Evolutionary conservation across 2,888 invertebrate species (phyloP), one percentile per base, ranked within the genome.

Genomic region (Nemotelus nigrinus): DNA sequence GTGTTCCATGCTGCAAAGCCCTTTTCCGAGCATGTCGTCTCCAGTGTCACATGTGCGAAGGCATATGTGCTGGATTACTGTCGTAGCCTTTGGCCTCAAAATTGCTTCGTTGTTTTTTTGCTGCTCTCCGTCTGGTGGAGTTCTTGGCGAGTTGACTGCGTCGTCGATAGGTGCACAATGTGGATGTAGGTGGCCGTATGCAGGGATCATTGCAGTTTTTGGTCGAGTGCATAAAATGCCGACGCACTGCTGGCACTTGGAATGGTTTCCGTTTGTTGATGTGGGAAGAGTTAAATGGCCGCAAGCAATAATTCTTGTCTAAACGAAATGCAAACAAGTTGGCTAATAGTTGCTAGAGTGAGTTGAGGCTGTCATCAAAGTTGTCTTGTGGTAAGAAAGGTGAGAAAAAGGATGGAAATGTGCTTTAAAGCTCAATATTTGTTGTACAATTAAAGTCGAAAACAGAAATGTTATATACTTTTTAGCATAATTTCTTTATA

Each of bases 111-210:
- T 25, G 25, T 25, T 25, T 25, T 50, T 50, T 50, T 5, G 5
- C 6, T 7, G 50, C 1, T 50, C 8, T 50, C 8, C 8, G 50
- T 50, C 8, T 5, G 50, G 5, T 7, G 5, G 50, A 7, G 5
- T 60, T 3, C 4, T 58, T 58, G 58, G 25, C 25, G 25, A 25
- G 25, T 25, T 25, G 25, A 25, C 25, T 25, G 25, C 25, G 25
- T 67, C 41, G 67, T 41, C 25, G 64, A 41, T n/a, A n/a, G 65
- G 65, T 65, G 65, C 10, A 65, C 10, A 3, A 7, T 7, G 45
- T 65, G 65, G 4, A 70, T 70, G 70, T 70, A 70, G 70, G 70
- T 70, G 70, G 70, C 55, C 70, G 55, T 48, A 48, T 70, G 55
- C 2, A 10, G 25, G 53, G 25, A 39, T 43, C 43, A 63, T 41